These are phyloP conservation scores for Orestias chungarensis DNA, from an alignment of 2,797 vertebrate genomes.

Conservation along the genomic window DNA sequence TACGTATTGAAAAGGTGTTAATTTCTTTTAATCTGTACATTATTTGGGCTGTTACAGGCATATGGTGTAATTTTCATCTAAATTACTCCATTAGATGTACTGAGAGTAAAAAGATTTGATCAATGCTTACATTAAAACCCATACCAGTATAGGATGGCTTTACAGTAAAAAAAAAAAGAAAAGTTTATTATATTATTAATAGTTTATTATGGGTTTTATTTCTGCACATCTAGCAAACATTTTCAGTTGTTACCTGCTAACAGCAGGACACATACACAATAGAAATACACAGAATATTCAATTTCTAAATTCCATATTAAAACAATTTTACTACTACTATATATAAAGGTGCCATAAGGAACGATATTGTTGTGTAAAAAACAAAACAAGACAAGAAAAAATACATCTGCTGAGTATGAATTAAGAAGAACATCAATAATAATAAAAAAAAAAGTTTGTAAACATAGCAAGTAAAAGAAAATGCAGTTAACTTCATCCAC, in stretches of 20 bases:
- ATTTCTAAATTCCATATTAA: conserved; percentile 56
- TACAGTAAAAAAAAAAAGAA: neutral
- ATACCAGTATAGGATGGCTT: neutral
- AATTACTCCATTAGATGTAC: neutral
- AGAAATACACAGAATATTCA: conserved; percentile 46
- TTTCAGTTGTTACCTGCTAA: conserved; percentile 40
- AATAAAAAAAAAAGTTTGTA: conserved; percentile 49
- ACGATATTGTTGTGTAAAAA: conserved; percentile 32
- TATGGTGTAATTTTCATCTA: neutral
- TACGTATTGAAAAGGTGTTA: neutral
- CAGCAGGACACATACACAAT: conserved; percentile 52
- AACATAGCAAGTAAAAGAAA: conserved; percentile 56
- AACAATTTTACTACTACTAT: conserved; percentile 31
- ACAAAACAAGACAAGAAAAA: neutral
- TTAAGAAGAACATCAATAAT: conserved; percentile 11
- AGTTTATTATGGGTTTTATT: no score
- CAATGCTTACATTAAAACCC: neutral
- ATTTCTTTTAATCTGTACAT: neutral
- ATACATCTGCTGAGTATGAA: conserved; percentile 20
- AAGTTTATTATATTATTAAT: conserved; percentile 6
- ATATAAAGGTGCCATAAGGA: conserved; percentile 24
- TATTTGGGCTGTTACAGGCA: neutral
- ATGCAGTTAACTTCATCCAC: conserved; percentile 1
- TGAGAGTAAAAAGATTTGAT: neutral
- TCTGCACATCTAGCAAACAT: conserved; percentile 31